These are phyloP conservation scores for Drosophila fuyamai DNA, from an alignment of 1,140 invertebrate genomes.

Conservation along the genomic window DNA sequence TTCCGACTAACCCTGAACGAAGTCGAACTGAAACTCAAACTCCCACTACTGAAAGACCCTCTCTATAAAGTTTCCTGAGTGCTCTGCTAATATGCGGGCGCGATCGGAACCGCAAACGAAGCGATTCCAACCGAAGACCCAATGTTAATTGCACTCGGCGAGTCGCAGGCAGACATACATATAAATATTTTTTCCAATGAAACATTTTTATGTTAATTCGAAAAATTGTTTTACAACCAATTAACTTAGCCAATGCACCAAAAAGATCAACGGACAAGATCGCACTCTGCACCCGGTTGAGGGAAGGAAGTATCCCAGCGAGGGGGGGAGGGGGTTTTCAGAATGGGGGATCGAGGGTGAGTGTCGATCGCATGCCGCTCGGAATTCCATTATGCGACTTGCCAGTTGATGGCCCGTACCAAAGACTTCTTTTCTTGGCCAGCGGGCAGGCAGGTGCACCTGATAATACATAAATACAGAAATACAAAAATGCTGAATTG, in stretches of 20 bases:
- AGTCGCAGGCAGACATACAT: not conserved
- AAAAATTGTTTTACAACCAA: slow-evolving; percentile 83
- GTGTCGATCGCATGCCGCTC: slow-evolving; percentile 66
- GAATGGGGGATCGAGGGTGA: slow-evolving; percentile 27
- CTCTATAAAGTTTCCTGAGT: not conserved
- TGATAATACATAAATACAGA: not conserved
- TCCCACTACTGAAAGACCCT: slow-evolving; percentile 7
- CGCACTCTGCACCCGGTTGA: slow-evolving; percentile 39
- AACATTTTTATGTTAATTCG: slow-evolving; percentile 83
- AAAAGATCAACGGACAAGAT: slow-evolving; percentile 83
- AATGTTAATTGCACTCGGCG: slow-evolving; percentile 49
- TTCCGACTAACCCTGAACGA: slow-evolving; percentile 19
- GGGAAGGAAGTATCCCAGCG: slow-evolving; percentile 12
- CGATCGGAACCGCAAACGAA: slow-evolving; percentile 66
- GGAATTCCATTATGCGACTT: slow-evolving; percentile 70
- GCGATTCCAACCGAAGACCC: slow-evolving; percentile 35
- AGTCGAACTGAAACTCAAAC: not conserved
- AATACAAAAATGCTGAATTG: not conserved
- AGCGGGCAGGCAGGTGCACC: slow-evolving; percentile 76
- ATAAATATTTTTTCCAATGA: slow-evolving; percentile 78
- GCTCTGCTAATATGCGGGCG: slow-evolving; percentile 54
- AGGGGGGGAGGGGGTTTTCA: not conserved
- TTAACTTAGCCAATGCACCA: slow-evolving; percentile 83
- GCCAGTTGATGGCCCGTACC: slow-evolving; percentile 51
- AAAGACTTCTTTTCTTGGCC: slow-evolving; percentile 51